phyloP scores from a whole-genome alignment of 2,797 vertebrate genomes.

The Amazona finschi region DNA sequence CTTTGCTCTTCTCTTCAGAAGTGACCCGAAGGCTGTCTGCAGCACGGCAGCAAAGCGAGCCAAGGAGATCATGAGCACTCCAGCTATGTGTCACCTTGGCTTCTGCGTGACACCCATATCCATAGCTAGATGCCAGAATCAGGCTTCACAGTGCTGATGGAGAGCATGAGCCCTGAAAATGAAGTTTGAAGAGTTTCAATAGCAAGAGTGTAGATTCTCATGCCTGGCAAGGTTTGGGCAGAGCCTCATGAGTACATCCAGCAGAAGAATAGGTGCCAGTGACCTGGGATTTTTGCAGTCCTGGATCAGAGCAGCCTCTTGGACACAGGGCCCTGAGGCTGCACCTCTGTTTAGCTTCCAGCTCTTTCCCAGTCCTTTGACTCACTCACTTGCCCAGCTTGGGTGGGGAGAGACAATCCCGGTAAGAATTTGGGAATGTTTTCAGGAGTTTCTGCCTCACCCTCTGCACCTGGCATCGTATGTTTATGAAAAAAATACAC shows the following conservation, averaged over 20 bases:
- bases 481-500: background rate
- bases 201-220: background rate
- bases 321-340: background rate
- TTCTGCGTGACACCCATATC: fast-evolving
- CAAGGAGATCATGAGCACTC: background rate
- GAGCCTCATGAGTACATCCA: background rate
- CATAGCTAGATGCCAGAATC: background rate
- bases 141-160: background rate
- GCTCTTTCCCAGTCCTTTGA: background rate
- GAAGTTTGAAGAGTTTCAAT: background rate
- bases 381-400: background rate
- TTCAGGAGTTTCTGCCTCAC: background rate
- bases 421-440: background rate
- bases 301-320: background rate
- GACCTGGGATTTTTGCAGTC: background rate
- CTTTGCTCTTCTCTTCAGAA: background rate
- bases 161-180: background rate
- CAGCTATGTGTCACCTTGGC: background rate
- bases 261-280: background rate
- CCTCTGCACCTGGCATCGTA: background rate
- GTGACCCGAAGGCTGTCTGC: no score
- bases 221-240: background rate
- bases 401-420: background rate
- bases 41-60: fast-evolving
- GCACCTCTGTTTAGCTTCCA: background rate